These are phyloP conservation scores for Percina caprodes DNA, from an alignment of 2,113 vertebrate genomes.

Conservation along the genomic window DNA sequence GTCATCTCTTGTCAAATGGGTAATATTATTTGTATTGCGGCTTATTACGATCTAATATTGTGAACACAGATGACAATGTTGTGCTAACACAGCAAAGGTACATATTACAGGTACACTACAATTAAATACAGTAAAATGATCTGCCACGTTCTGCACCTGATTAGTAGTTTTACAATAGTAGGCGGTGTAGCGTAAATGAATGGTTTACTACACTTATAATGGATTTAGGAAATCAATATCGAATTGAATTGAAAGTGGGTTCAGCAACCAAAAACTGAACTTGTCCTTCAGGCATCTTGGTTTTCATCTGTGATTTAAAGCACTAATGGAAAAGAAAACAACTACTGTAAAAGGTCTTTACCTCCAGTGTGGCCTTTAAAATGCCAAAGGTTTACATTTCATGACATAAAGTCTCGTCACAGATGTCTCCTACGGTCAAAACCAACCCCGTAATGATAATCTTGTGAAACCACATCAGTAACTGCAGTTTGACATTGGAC, in stretches of 20 bases:
- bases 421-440: conserved; percentile 31
- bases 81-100: neutral
- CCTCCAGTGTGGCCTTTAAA: neutral
- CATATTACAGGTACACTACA: neutral
- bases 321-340: neutral
- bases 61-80: neutral
- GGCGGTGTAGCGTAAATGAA: no score
- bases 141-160: neutral
- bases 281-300: neutral
- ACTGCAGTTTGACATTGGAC: conserved; percentile 48
- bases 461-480: conserved; percentile 53
- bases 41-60: neutral
- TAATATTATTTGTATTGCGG: neutral
- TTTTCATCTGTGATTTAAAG: neutral
- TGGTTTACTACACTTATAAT: no score
- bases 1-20: neutral
- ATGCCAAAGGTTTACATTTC: conserved; percentile 48
- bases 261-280: neutral
- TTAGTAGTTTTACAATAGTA: neutral
- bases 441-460: conserved; percentile 33
- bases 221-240: no score
- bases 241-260: neutral
- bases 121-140: neutral
- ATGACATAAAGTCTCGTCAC: conserved; percentile 41
- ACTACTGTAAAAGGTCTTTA: neutral